Evolutionary conservation across 2,888 invertebrate species (phyloP).

Genomic region (Yponomeuta plumbellus): DNA sequence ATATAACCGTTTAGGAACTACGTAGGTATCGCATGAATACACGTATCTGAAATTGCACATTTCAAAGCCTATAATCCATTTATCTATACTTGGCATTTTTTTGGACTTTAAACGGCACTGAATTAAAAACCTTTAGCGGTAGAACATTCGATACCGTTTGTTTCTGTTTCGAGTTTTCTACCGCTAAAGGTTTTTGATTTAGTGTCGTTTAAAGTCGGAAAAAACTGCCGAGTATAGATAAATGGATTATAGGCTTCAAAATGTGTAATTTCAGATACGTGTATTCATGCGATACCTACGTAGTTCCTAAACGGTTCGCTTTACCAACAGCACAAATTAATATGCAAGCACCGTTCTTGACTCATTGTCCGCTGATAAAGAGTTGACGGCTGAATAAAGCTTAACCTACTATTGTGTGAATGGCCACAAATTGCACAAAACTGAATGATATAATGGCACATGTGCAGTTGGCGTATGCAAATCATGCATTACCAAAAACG

Average conservation of each 20-base stretch:
- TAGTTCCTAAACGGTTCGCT: neutral
- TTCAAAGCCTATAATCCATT: too few species aligned
- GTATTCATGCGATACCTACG: neutral
- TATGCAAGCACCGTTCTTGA: conserved; percentile 1
- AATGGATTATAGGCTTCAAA: too few species aligned
- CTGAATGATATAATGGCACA: neutral
- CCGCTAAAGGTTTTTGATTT: too few species aligned
- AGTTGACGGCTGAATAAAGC: conserved; percentile 1
- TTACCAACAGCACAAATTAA: neutral
- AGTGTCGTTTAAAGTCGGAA: too few species aligned
- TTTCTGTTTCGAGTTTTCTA: too few species aligned
- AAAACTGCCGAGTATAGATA: too few species aligned
- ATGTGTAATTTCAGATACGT: too few species aligned
- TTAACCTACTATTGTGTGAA: conserved; percentile 1
- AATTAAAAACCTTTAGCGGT: too few species aligned
- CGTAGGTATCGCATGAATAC: neutral
- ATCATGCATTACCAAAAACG: neutral
- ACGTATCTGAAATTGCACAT: too few species aligned
- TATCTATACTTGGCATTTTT: too few species aligned
- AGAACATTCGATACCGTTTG: too few species aligned
- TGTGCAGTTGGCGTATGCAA: neutral
- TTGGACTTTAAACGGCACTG: too few species aligned
- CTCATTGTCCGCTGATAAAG: neutral
- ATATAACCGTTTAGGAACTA: neutral
- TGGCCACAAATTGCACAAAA: neutral